Percentiles rank a stretch among this genome's conserved stretches.
These are phyloP conservation scores for Scaptomyza caliginosa DNA, from an alignment of 2,888 invertebrate species.

Conservation along the genomic window DNA sequence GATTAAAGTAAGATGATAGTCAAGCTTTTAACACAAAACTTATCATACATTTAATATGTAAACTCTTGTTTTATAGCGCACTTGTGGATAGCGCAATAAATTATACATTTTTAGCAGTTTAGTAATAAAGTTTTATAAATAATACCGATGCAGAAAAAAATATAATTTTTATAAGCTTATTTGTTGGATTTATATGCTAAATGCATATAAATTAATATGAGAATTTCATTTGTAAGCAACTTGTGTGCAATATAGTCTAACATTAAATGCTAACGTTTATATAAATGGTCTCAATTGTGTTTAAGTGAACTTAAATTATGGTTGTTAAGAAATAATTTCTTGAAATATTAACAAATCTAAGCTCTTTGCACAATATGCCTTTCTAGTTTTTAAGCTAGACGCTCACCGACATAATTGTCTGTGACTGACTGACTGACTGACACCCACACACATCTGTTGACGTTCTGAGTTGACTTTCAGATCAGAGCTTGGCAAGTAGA, in stretches of 20 bases:
- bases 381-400: slow-evolving; percentile 19
- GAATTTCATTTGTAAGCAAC: no score
- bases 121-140: no score
- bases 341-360: neutral
- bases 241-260: no score
- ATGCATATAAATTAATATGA: no score
- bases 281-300: neutral
- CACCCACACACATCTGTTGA: slow-evolving; percentile 4
- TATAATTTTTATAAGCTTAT: no score
- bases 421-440: slow-evolving; percentile 25
- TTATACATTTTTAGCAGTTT: no score
- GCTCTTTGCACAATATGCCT: slow-evolving; percentile 13
- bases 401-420: slow-evolving; percentile 49
- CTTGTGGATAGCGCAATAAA: neutral
- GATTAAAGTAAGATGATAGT: neutral
- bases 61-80: neutral
- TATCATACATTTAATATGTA: neutral
- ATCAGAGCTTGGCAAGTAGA: slow-evolving; percentile 17
- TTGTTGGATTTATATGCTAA: no score
- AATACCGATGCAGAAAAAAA: no score
- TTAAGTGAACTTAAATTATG: neutral
- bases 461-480: slow-evolving; percentile 64
- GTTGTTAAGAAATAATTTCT: neutral
- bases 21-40: neutral
- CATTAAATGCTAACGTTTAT: neutral